Evolutionary conservation across 2,888 invertebrate genomes (phyloP).

Genomic region (Rotaria socialis): DNA sequence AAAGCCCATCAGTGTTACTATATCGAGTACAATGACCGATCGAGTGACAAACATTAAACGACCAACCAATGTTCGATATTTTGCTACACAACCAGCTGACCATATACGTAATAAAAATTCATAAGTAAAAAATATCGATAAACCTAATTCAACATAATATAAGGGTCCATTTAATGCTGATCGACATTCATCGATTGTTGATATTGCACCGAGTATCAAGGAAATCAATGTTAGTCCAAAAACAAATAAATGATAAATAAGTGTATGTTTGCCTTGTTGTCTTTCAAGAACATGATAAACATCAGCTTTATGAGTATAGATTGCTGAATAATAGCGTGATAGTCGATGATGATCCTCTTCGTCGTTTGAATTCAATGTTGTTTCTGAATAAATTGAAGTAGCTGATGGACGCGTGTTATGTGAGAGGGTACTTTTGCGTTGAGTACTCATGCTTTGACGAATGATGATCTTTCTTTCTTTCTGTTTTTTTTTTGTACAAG

Average conservation of each 20-base stretch:
- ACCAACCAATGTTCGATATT: not conserved
- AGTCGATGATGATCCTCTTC: not conserved
- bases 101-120: constrained; percentile 41
- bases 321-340: not conserved
- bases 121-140: constrained; percentile 32
- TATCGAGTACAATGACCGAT: not conserved
- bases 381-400: not conserved
- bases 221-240: not conserved
- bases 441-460: not conserved
- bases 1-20: not conserved
- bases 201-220: not conserved
- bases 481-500: not conserved
- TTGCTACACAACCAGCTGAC: constrained; percentile 38
- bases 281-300: not conserved
- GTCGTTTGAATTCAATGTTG: not conserved
- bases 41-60: constrained; percentile 1
- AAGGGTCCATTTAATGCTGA: not conserved
- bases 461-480: not conserved
- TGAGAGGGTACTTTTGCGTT: not conserved
- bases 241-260: constrained; percentile 4
- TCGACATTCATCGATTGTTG: not conserved
- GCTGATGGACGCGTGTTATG: not conserved
- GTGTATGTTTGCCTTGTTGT: not conserved
- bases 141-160: constrained; percentile 35
- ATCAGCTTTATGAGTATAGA: not conserved